phyloP scores from a whole-genome alignment of 2,888 invertebrate species.

The Eupelmus urozonus region DNA sequence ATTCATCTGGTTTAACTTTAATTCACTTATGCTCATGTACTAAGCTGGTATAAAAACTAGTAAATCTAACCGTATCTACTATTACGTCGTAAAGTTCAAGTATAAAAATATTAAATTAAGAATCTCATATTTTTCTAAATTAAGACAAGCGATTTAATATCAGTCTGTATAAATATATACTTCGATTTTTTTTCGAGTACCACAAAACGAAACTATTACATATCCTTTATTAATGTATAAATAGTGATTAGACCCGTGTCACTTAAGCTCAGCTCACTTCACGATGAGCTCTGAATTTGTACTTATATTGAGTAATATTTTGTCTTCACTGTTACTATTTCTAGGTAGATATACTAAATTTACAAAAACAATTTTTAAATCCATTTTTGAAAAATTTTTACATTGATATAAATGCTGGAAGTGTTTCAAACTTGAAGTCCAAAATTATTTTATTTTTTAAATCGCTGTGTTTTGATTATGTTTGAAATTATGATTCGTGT shows the following conservation, averaged over 20 bases:
- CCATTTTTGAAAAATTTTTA: not conserved
- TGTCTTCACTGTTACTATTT: not conserved
- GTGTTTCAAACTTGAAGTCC: slow-evolving; percentile 35
- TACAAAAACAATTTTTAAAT: not conserved
- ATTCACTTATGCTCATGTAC: no score
- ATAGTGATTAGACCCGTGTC: slow-evolving; percentile 32
- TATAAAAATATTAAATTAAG: slow-evolving; percentile 1
- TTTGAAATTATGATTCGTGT: not conserved
- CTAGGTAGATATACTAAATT: not conserved
- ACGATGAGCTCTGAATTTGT: slow-evolving; percentile 44
- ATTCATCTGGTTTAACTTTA: no score
- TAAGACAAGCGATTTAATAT: slow-evolving; percentile 18
- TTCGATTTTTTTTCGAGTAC: slow-evolving; percentile 15
- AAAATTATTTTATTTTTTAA: slow-evolving; percentile 10
- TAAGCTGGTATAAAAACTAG: not conserved
- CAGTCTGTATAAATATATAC: no score
- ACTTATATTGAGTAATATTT: slow-evolving; percentile 35
- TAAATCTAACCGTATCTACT: not conserved
- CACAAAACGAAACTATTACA: slow-evolving; percentile 20
- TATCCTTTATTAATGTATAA: slow-evolving; percentile 19
- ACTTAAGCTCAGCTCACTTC: slow-evolving; percentile 14
- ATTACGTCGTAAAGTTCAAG: no score
- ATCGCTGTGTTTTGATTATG: slow-evolving; percentile 14
- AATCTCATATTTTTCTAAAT: slow-evolving; percentile 17
- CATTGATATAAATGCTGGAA: slow-evolving; percentile 46